Evolutionary conservation across 2,888 invertebrate genomes (phyloP).

Genomic region (Stramonita haemastoma): DNA sequence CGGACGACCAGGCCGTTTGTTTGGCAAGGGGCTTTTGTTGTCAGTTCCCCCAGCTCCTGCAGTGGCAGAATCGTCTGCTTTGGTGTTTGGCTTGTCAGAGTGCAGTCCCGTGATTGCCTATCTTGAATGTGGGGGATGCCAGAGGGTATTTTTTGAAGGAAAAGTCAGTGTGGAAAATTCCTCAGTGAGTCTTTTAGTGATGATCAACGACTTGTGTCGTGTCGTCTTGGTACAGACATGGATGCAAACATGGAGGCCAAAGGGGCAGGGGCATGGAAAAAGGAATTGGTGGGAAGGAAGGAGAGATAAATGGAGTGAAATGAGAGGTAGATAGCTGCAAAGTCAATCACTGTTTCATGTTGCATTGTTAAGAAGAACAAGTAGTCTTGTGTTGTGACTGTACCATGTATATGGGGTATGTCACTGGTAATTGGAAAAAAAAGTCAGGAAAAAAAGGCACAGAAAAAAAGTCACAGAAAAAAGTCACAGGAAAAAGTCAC

Average conservation of each 20-base stretch:
- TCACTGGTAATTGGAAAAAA: background rate
- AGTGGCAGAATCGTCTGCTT: conserved; percentile 26
- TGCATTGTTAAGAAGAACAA: no score
- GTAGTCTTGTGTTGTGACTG: no score
- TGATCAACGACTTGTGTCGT: conserved; percentile 40
- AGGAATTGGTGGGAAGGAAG: no score
- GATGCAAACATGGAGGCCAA: background rate
- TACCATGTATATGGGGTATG: background rate
- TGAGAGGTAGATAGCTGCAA: no score
- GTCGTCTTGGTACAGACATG: conserved; percentile 25
- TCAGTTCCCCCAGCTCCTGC: conserved; percentile 38
- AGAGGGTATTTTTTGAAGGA: conserved; percentile 25
- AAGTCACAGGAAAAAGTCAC: no score
- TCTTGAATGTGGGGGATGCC: conserved; percentile 38
- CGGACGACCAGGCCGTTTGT: conserved; percentile 46
- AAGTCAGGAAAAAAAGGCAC: no score
- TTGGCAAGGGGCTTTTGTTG: conserved; percentile 47
- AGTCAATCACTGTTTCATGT: no score
- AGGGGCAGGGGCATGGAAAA: no score
- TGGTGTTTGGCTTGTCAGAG: conserved; percentile 44
- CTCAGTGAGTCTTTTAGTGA: conserved; percentile 34
- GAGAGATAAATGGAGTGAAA: no score
- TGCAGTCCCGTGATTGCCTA: conserved; percentile 45
- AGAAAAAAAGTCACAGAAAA: no score
- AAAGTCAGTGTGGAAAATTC: conserved; percentile 29